Conservation (phyloP, 2,888 invertebrate genomes). For the Leptopilina syphax region DNA sequence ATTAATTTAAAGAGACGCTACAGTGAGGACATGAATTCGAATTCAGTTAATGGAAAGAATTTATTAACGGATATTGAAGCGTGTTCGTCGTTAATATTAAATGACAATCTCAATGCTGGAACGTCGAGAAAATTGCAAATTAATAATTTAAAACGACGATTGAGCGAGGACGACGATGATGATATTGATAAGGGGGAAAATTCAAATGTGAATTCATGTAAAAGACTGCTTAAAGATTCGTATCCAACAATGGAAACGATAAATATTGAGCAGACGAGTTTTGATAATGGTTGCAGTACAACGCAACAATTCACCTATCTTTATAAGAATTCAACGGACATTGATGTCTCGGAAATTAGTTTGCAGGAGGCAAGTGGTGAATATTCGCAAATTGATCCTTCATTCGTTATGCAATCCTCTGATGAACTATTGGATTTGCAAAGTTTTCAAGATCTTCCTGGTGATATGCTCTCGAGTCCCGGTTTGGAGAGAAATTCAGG, state of each 20-base stretch:
- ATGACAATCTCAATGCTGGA: background rate
- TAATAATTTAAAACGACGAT: slow-evolving; percentile 24
- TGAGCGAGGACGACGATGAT: background rate
- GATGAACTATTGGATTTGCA: slow-evolving; percentile 55
- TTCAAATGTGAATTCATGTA: background rate
- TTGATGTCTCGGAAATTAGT: background rate
- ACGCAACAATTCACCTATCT: background rate
- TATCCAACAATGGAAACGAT: background rate
- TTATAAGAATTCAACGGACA: background rate
- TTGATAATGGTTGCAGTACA: background rate
- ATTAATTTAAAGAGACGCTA: slow-evolving; percentile 53
- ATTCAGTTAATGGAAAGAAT: background rate
- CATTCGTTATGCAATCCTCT: slow-evolving; percentile 48
- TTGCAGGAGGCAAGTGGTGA: slow-evolving; percentile 48
- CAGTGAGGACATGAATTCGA: slow-evolving; percentile 48
- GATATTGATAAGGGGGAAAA: background rate
- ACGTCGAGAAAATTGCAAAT: background rate
- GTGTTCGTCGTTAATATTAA: background rate
- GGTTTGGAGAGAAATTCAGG: slow-evolving; percentile 67
- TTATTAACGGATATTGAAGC: background rate
- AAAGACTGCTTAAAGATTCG: slow-evolving; percentile 19
- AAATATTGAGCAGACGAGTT: slow-evolving; percentile 37
- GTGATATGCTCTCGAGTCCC: slow-evolving; percentile 59
- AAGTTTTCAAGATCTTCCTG: slow-evolving; percentile 61
- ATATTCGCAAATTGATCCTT: slow-evolving; percentile 59